Percentiles rank a stretch among this genome's conserved stretches.
Evolutionary conservation across 2,888 invertebrate species (phyloP).

Genomic region (Falcaria lacertinaria): DNA sequence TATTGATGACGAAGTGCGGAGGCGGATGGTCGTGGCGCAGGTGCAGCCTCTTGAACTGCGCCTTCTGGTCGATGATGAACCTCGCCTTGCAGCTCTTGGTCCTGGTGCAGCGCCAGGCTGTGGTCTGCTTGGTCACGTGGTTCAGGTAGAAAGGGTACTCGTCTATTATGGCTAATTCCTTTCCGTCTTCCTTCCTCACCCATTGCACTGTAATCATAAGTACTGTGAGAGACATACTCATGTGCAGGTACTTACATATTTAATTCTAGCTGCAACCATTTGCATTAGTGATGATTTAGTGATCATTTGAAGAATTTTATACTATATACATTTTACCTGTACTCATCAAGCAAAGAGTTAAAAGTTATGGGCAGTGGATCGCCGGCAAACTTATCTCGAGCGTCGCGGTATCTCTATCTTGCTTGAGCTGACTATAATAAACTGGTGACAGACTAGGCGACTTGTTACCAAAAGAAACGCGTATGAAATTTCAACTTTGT

Average conservation of each 20-base stretch:
- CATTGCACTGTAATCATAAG: constrained; percentile 11
- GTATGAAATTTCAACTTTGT: too few species aligned
- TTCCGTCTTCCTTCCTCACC: constrained; percentile 20
- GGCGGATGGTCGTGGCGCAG: background rate
- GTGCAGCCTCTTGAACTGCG: background rate
- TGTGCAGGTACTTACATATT: too few species aligned
- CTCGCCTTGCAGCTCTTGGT: background rate
- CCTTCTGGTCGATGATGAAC: background rate
- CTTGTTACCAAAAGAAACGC: too few species aligned
- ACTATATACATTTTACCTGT: too few species aligned
- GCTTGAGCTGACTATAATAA: too few species aligned
- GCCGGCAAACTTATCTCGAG: too few species aligned
- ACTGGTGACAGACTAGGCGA: too few species aligned
- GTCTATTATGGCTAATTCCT: constrained; percentile 22
- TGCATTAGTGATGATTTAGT: too few species aligned
- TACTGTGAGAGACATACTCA: background rate
- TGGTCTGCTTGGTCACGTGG: background rate
- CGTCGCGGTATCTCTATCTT: too few species aligned
- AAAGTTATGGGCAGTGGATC: too few species aligned
- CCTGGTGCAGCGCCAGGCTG: background rate
- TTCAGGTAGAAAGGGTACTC: constrained; percentile 17
- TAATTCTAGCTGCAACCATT: too few species aligned
- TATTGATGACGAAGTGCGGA: background rate
- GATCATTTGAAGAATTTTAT: background rate
- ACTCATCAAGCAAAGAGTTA: too few species aligned